phyloP scores from a whole-genome alignment of 64 coral and sea anemone genomes.

The Dendronephthya gigantea region DNA sequence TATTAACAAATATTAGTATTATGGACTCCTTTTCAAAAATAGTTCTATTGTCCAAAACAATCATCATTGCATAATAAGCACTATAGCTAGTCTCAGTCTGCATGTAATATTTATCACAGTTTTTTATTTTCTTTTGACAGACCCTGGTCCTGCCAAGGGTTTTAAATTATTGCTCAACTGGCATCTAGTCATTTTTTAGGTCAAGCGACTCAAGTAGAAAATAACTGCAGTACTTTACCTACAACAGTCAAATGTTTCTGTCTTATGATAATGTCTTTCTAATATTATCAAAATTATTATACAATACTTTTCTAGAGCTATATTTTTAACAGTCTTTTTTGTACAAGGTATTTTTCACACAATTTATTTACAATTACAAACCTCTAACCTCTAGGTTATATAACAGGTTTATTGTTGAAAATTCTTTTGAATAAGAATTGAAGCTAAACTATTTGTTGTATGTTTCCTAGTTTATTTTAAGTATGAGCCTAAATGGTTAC shows the following conservation, averaged over 20 bases:
- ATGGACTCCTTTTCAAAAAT: too few species aligned
- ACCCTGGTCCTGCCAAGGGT: conserved; percentile 3
- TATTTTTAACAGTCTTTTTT: background rate
- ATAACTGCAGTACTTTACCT: background rate
- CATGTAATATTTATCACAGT: background rate
- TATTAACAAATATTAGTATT: too few species aligned
- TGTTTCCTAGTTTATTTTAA: too few species aligned
- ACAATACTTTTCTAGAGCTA: background rate
- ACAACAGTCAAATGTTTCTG: background rate
- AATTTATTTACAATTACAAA: background rate
- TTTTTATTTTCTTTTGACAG: background rate
- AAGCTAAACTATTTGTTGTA: background rate
- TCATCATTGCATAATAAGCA: too few species aligned
- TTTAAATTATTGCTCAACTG: background rate
- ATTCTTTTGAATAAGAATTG: background rate
- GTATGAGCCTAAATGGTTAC: background rate
- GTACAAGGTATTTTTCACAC: conserved; percentile 5
- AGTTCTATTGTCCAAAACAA: too few species aligned
- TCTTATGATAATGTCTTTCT: background rate
- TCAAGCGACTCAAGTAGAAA: too few species aligned
- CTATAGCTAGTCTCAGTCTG: background rate
- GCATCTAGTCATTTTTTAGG: background rate
- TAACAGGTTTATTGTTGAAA: background rate
- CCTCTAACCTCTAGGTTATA: background rate
- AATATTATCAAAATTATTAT: background rate